phyloP scores from a whole-genome alignment of 2,113 vertebrate species.

The Phylloscopus trochilus region DNA sequence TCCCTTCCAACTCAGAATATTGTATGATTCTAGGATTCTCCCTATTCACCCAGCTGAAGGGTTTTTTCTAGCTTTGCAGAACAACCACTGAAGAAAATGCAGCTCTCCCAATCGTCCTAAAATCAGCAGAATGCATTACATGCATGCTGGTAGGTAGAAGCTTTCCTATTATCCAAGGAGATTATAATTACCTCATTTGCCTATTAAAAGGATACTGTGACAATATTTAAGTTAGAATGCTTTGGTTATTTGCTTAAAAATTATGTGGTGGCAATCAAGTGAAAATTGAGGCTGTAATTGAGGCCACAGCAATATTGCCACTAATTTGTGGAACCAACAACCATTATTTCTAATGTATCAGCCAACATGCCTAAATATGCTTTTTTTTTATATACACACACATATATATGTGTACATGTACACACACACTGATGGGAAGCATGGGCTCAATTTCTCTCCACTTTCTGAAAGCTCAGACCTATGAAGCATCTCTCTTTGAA shows the following conservation, averaged over 20 bases:
- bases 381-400: not conserved
- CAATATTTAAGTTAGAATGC: slow-evolving; percentile 56
- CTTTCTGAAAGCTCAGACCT: not conserved
- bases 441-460: not conserved
- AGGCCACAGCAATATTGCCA: not conserved
- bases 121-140: not conserved
- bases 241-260: slow-evolving; percentile 60
- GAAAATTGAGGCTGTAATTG: slow-evolving; percentile 36
- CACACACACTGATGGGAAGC: not conserved
- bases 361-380: not conserved
- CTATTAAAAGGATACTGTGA: slow-evolving; percentile 44
- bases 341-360: not conserved
- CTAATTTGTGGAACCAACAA: slow-evolving; percentile 28
- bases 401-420: not conserved
- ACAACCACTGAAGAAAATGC: not conserved
- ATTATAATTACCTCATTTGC: slow-evolving; percentile 60
- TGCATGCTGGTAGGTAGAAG: slow-evolving; percentile 12
- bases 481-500: not conserved
- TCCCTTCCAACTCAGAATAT: not conserved
- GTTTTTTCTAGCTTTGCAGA: not conserved
- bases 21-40: not conserved
- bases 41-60: not conserved
- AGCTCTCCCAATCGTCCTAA: not conserved
- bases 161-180: slow-evolving; percentile 37
- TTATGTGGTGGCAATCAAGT: slow-evolving; percentile 57